Evolutionary conservation across 1,140 invertebrate species (phyloP), one percentile per base, ranked within the genome.

Genomic region (Saxidomus purpurata): DNA sequence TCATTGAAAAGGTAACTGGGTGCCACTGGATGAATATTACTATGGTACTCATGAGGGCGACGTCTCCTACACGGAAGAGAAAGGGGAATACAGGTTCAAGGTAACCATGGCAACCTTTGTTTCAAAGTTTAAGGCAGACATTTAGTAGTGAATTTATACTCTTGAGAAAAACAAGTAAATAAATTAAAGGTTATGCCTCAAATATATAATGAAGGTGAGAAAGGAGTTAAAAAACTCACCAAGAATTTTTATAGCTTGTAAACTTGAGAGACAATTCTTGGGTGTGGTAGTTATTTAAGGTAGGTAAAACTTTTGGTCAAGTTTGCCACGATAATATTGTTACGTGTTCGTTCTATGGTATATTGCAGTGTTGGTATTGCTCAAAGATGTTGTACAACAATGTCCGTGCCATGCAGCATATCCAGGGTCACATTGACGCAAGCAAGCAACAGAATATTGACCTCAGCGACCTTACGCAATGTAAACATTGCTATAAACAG

Each of bases 341-440:
- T n/a, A n/a, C n/a, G n/a, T n/a, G n/a, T n/a, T n/a, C n/a, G n/a
- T n/a, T n/a, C n/a, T n/a, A n/a, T n/a, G n/a, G n/a, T n/a, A n/a
- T 47, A 9, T 93, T 93, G 31, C 90, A 96, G 95, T 96, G 95
- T 81, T 95, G 93, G 93, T 94, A 94, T 81, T 96, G 95, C 86
- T 93, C 93, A 61, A 96, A 96, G 90, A 95, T 96, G 94, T 90
- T 96, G 34, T 95, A 96, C 91, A 95, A 95, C 93, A 96, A 96
- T 87, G 92, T 96, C 19, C 93, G 94, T 67, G 91, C 94, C 59
- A 96, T 96, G 95, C 93, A 94, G 91, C 95, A 96, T 84, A 93
- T 96, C 49, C 94, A 95, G 82, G 94, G 94, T 81, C 95, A 96
- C 82, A 95, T 96, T 47, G 95, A 95, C 88, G 93, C 93, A 63